Conservation (phyloP, 2,888 invertebrate species). For the Sarcophaga subvicina region DNA sequence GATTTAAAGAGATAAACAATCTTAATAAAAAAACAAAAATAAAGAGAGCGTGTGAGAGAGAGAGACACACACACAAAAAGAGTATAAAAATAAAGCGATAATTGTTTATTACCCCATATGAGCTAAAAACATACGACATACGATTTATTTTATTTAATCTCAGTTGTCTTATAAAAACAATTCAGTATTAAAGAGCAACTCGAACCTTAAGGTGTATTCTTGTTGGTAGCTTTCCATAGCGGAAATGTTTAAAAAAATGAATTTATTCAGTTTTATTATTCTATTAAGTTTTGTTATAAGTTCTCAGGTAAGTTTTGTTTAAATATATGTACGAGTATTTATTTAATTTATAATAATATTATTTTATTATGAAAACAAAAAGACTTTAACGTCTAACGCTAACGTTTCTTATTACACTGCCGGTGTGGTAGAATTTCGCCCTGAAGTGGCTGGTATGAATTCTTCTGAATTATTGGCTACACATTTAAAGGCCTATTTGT, state of each 20-base stretch:
- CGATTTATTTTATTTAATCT: neutral
- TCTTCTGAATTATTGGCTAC: constrained; percentile 73
- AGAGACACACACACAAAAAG: neutral
- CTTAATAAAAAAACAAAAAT: neutral
- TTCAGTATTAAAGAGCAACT: neutral
- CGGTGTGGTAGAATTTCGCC: constrained; percentile 86
- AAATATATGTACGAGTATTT: neutral
- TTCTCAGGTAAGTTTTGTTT: neutral
- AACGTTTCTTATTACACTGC: constrained; percentile 83
- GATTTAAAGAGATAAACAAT: neutral
- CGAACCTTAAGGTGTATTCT: neutral
- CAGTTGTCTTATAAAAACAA: neutral
- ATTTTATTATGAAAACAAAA: neutral
- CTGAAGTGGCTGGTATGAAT: constrained; percentile 76
- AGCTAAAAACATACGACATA: neutral
- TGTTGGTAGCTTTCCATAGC: neutral
- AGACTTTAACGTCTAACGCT: constrained; percentile 49
- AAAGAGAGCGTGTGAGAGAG: neutral
- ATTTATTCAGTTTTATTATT: neutral
- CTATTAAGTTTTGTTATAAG: neutral
- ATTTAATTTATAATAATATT: neutral
- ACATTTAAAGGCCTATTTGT: constrained; percentile 74
- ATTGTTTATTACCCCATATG: too few species aligned
- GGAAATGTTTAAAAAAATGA: constrained; percentile 9
- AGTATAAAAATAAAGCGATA: neutral